These are phyloP conservation scores for Procambarus clarkii DNA, from an alignment of 1,140 invertebrate species.

Conservation along the genomic window DNA sequence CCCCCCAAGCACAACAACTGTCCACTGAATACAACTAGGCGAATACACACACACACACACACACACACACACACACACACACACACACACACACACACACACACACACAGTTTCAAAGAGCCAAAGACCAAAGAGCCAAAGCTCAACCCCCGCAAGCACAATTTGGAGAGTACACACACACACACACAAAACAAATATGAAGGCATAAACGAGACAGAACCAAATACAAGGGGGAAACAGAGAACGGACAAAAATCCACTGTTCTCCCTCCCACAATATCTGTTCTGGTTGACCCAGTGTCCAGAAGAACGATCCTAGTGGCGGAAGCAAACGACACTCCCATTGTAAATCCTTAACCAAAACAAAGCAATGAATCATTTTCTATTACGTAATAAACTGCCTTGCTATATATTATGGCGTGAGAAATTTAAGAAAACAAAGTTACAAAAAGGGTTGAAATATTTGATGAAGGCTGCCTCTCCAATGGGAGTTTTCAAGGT, in stretches of 20 bases:
- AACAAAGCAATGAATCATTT: neutral
- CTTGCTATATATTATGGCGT: neutral
- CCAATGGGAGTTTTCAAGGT: slow-evolving; percentile 44
- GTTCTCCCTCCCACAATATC: neutral
- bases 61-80: no score
- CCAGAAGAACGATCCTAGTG: neutral
- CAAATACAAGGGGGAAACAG: no score
- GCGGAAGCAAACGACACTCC: neutral
- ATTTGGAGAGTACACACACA: no score
- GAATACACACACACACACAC: no score
- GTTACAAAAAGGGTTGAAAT: slow-evolving; percentile 37
- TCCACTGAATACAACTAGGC: no score
- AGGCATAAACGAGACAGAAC: no score
- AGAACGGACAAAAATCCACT: neutral
- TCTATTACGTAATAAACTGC: neutral
- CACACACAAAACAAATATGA: no score
- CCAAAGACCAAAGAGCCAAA: no score
- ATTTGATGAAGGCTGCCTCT: slow-evolving; percentile 49
- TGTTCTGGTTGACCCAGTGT: neutral
- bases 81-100: no score
- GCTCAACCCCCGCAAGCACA: no score
- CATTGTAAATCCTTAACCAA: neutral
- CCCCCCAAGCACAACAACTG: no score
- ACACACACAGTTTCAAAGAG: no score
- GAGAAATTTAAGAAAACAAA: slow-evolving; percentile 22